Percentiles rank a stretch among this genome's conserved stretches.
These are phyloP conservation scores for Malaclemys terrapin DNA, from an alignment of 2,113 vertebrate genomes.

Conservation along the genomic window DNA sequence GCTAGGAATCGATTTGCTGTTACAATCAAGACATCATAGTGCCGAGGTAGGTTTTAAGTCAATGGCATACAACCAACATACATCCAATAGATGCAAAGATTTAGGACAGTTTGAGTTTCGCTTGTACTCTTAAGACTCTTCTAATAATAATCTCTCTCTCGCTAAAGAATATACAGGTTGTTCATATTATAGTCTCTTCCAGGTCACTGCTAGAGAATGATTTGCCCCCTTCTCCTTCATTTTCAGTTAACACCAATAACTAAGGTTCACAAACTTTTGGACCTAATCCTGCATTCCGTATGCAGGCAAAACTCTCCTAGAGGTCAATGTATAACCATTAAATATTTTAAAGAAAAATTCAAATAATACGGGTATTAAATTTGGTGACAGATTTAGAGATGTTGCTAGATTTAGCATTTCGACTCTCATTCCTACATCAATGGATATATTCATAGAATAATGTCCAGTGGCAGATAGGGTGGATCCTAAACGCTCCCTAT, in stretches of 20 bases:
- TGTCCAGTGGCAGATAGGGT: neutral
- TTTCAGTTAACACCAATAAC: neutral
- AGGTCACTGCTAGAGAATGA: no score
- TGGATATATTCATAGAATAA: neutral
- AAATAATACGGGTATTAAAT: neutral
- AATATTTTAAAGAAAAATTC: neutral
- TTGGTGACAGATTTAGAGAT: neutral
- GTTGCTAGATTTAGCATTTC: neutral
- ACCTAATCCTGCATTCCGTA: neutral
- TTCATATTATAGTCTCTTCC: neutral
- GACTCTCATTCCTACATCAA: neutral
- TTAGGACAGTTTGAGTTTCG: neutral
- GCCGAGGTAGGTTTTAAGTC: neutral
- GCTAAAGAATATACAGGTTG: neutral
- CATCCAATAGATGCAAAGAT: neutral
- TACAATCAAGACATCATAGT: neutral
- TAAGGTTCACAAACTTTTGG: neutral
- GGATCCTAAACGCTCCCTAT: neutral
- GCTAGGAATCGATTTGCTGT: neutral
- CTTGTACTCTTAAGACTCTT: neutral
- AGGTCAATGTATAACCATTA: neutral
- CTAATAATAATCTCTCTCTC: neutral
- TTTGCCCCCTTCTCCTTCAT: neutral
- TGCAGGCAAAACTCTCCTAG: neutral
- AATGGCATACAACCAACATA: neutral